A percentile compares a stretch with the other conserved stretches of the same genome.
These are phyloP conservation scores for Drosophila nebulosa DNA, from an alignment of 1,140 invertebrate species.

Conservation along the genomic window DNA sequence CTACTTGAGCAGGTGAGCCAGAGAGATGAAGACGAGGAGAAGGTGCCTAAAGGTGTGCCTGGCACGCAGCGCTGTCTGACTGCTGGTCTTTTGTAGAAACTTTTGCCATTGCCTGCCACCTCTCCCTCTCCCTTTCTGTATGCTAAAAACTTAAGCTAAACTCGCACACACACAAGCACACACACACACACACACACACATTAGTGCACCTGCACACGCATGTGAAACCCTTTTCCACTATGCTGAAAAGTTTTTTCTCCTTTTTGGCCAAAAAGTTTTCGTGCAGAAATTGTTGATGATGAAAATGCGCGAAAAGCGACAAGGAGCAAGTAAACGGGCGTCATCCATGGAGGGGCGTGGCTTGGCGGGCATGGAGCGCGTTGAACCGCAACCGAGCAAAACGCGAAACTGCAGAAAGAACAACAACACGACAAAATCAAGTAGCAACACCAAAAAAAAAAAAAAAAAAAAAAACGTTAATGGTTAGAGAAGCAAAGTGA, in stretches of 20 bases:
- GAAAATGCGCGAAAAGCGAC: slow-evolving; percentile 51
- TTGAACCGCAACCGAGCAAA: slow-evolving; percentile 68
- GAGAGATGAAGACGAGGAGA: neutral
- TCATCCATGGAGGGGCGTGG: neutral
- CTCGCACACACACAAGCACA: slow-evolving; percentile 35
- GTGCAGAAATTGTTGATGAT: slow-evolving; percentile 68
- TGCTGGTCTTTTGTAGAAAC: slow-evolving; percentile 74
- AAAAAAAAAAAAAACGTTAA: too few relatives aligned
- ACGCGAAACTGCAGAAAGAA: slow-evolving; percentile 64
- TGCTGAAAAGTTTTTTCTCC: slow-evolving; percentile 38
- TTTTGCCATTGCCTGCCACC: slow-evolving; percentile 40
- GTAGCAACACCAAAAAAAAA: slow-evolving; percentile 42
- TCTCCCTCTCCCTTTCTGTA: slow-evolving; percentile 27
- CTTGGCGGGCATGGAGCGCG: slow-evolving; percentile 29
- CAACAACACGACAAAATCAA: slow-evolving; percentile 53
- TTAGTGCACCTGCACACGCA: slow-evolving; percentile 72
- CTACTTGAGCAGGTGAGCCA: slow-evolving; percentile 46
- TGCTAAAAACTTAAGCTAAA: slow-evolving; percentile 78
- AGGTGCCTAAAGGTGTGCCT: slow-evolving; percentile 68
- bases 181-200: slow-evolving; percentile 1
- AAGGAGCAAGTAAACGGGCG: neutral
- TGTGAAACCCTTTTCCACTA: slow-evolving; percentile 67
- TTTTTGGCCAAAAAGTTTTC: slow-evolving; percentile 59
- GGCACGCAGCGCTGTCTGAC: slow-evolving; percentile 73
- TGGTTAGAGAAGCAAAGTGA: slow-evolving; percentile 27